Conservation (phyloP, 2,888 invertebrate genomes). For the Cheiracanthium punctorium region DNA sequence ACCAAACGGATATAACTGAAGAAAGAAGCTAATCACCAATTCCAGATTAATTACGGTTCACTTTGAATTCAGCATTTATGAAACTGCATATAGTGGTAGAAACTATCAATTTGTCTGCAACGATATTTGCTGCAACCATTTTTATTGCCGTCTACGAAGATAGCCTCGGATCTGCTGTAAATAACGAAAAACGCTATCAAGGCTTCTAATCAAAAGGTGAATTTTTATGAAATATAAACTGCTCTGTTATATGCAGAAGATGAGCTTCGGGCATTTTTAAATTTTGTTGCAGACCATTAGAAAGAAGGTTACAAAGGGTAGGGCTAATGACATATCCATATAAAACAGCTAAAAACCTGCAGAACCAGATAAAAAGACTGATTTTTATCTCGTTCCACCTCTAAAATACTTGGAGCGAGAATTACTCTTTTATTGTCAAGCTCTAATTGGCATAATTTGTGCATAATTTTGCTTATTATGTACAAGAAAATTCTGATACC, state of each 20-base stretch:
- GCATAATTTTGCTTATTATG: neutral
- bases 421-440: neutral
- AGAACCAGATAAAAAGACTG: neutral
- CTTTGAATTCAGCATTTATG: no score
- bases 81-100: no score
- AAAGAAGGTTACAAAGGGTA: slow-evolving; percentile 13
- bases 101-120: no score
- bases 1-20: no score
- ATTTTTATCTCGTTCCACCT: neutral
- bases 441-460: slow-evolving; percentile 1
- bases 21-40: no score
- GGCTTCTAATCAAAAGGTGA: neutral
- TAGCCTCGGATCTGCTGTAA: no score
- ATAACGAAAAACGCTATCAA: neutral
- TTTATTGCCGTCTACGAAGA: no score
- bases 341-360: neutral
- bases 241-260: neutral
- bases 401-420: neutral
- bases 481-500: neutral
- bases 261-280: neutral
- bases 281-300: slow-evolving; percentile 9
- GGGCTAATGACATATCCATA: slow-evolving; percentile 15
- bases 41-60: no score
- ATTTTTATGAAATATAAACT: neutral
- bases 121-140: no score